Conservation (phyloP, 2,888 invertebrate species). For the Rugalucina vietnamica region DNA sequence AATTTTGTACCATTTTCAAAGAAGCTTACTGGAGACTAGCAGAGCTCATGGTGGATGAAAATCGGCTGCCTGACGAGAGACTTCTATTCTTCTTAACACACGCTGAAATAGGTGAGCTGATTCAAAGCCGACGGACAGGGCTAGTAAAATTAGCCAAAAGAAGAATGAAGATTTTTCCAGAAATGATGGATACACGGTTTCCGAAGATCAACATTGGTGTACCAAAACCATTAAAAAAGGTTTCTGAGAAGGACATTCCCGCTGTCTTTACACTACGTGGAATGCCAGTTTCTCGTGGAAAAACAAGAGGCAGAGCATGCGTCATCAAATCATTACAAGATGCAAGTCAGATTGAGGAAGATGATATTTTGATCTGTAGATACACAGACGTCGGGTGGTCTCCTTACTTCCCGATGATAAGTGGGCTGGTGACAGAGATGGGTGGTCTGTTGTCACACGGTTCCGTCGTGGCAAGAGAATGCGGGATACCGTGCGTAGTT, state of each 20-base stretch:
- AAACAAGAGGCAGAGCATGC: constrained; percentile 88
- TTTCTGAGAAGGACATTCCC: neutral
- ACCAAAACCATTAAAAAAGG: neutral
- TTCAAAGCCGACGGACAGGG: constrained; percentile 85
- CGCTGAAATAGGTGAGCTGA: constrained; percentile 87
- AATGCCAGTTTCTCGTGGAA: constrained; percentile 90
- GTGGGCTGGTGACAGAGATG: constrained; percentile 91
- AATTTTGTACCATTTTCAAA: constrained; percentile 86
- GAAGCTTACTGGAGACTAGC: constrained; percentile 87
- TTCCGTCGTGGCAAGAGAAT: too few species aligned
- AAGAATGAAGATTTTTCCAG: constrained; percentile 85
- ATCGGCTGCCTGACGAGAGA: constrained; percentile 87
- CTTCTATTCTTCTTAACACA: constrained; percentile 89
- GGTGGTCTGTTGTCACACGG: constrained; percentile 90
- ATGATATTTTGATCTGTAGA: constrained; percentile 90
- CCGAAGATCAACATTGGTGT: neutral
- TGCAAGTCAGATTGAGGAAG: constrained; percentile 84
- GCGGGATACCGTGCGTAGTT: too few species aligned
- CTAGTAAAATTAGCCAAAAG: constrained; percentile 87
- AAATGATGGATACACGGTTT: neutral
- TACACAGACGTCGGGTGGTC: constrained; percentile 93
- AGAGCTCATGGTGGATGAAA: constrained; percentile 86
- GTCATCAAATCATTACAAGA: constrained; percentile 87
- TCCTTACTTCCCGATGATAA: constrained; percentile 91
- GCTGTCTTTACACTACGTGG: constrained; percentile 82